Evolutionary conservation across 2,113 vertebrate species (phyloP), one percentile per base, ranked within the genome.

Genomic region (Pedionomus torquatus): DNA sequence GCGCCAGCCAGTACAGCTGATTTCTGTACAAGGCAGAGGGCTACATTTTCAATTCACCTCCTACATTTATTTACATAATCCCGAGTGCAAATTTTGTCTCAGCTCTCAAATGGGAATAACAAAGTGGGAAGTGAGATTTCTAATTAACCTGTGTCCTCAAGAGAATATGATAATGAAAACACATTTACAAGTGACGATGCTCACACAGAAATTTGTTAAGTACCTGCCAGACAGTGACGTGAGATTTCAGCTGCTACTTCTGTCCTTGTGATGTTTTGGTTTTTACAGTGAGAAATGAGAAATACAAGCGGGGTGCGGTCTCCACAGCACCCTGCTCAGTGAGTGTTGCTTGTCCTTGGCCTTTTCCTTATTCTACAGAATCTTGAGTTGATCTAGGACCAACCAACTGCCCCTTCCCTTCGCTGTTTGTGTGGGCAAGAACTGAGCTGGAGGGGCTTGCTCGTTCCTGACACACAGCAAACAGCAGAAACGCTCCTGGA

Each of bases 71-170:
- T 94, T 94, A 93, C 83, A 90, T 75, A 94, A 84, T 92, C 93
- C 88, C 69, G 57, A 90, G 54, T 72, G 92, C 86, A 89, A 92
- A 95, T 84, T 92, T 81, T 84, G 9, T 72, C 82, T 68, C 77
- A 92, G 57, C 41, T 95, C 6, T 0, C 68, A 66, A 39, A 55
- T n/a, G 63, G 68, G 78, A 94, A 93, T 83, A 90, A 77, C 90
- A 95, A 91, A 90, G 23, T 52, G 51, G 25, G 31, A 95, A 10
- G 68, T 70, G 82, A 95, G 75, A 94, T 92, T 95, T 96, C 94
- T 89, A 95, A 96, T 97, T 96, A 97, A 93, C 85, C 63, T 84
- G 30, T 84, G 88, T 75, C 86, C 89, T 95, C 76, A 93, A 76
- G 49, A 90, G 78, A 83, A 87, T 52, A 90, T 0, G 4, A 46